A percentile compares a stretch with the other conserved stretches of the same genome.
These are phyloP conservation scores for Eudyptes chrysolophus DNA, from an alignment of 2,113 vertebrate genomes.

Conservation along the genomic window DNA sequence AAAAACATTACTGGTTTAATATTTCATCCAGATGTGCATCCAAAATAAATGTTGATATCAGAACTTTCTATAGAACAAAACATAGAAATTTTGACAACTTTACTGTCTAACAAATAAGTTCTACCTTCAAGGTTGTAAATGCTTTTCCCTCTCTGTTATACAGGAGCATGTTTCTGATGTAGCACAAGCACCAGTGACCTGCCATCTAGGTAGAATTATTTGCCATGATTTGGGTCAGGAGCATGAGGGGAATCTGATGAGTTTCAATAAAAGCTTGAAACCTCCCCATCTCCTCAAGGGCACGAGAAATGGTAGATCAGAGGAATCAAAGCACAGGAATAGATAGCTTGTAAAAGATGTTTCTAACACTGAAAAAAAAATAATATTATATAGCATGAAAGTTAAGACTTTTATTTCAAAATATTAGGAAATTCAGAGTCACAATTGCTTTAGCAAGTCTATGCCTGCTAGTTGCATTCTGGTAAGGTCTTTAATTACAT, in stretches of 20 bases:
- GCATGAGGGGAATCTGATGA: neutral
- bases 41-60: slow-evolving; percentile 32
- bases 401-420: neutral
- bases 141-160: neutral
- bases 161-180: neutral
- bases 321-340: neutral
- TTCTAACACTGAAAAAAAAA: neutral
- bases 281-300: neutral
- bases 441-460: accelerated
- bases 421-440: neutral
- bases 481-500: neutral
- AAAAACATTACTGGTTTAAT: slow-evolving; percentile 13
- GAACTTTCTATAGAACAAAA: neutral
- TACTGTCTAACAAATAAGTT: neutral
- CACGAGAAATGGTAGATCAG: neutral
- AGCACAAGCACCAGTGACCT: neutral
- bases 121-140: neutral
- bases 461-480: neutral
- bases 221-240: neutral
- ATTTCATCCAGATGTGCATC: neutral
- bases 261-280: neutral
- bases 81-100: neutral
- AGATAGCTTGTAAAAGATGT: neutral
- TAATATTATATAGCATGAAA: neutral
- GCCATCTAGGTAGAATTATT: neutral